phyloP scores from a whole-genome alignment of 2,888 invertebrate genomes.

The Leptinotarsa rubiginosa region DNA sequence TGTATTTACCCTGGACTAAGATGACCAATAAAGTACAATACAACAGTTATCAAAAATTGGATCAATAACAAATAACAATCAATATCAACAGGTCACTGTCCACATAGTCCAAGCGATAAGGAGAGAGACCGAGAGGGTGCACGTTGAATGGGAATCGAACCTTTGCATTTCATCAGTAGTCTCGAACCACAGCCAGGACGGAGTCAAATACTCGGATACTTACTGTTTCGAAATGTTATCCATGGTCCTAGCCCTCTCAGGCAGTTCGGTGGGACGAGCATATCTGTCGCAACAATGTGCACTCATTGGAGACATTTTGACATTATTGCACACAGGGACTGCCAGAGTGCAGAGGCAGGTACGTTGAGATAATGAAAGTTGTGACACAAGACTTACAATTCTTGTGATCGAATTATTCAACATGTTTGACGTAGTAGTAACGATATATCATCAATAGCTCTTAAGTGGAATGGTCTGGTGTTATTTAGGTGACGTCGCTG shows the following conservation, averaged over 20 bases:
- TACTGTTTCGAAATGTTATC: constrained; percentile 98
- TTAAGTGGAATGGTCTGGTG: constrained; percentile 38
- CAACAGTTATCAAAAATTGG: background rate
- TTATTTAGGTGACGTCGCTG: constrained; percentile 80
- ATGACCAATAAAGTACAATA: too few species aligned
- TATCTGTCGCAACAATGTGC: constrained; percentile 92
- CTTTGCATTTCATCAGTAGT: constrained; percentile 68
- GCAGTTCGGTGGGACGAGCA: constrained; percentile 89
- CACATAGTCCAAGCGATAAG: constrained; percentile 92
- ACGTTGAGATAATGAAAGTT: constrained; percentile 10
- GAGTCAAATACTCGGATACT: constrained; percentile 78
- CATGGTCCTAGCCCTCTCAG: constrained; percentile 93
- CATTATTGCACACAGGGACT: constrained; percentile 91
- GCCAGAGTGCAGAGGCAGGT: constrained; percentile 94
- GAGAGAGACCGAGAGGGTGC: constrained; percentile 86
- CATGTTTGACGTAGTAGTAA: too few species aligned
- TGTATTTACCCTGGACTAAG: too few species aligned
- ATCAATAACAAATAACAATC: background rate
- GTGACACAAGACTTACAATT: too few species aligned
- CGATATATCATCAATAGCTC: too few species aligned
- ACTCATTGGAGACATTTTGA: constrained; percentile 84
- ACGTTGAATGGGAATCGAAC: constrained; percentile 90
- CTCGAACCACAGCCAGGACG: constrained; percentile 63
- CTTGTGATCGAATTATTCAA: too few species aligned
- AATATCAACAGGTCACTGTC: constrained; percentile 76